A percentile compares a stretch with the other conserved stretches of the same genome.
Evolutionary conservation across 2,797 vertebrate species (phyloP).

Genomic region (Tokudaia muenninki): DNA sequence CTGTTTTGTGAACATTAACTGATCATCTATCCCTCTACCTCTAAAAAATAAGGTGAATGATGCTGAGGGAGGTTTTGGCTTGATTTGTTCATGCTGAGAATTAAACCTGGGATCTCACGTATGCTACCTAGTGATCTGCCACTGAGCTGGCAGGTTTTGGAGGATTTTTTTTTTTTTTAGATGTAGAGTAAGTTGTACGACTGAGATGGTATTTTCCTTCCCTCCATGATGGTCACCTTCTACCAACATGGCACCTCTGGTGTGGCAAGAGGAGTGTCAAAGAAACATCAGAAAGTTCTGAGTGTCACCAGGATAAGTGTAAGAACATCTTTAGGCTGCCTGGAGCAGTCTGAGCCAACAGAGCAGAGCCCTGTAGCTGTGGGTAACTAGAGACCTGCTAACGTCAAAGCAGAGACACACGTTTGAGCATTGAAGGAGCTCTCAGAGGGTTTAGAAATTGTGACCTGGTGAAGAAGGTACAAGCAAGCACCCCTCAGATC

Average conservation of each 20-base stretch:
- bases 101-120: neutral
- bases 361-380: neutral
- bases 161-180: neutral
- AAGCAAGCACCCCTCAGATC: neutral
- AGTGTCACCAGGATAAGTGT: neutral
- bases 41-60: constrained; percentile 48
- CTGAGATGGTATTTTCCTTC: constrained; percentile 5
- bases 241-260: neutral
- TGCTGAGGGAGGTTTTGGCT: neutral
- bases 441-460: neutral
- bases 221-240: neutral
- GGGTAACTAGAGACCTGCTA: neutral
- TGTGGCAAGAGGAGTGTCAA: neutral
- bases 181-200: neutral
- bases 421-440: neutral
- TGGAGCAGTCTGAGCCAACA: neutral
- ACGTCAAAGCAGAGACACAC: neutral
- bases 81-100: neutral
- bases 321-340: constrained; percentile 12
- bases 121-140: neutral
- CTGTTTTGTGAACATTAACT: neutral
- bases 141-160: neutral
- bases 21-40: neutral
- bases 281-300: neutral
- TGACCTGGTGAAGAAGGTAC: neutral